A percentile compares a stretch with the other conserved stretches of the same genome.
phyloP scores from a whole-genome alignment of 2,888 invertebrate species.

The Carabus problematicus region DNA sequence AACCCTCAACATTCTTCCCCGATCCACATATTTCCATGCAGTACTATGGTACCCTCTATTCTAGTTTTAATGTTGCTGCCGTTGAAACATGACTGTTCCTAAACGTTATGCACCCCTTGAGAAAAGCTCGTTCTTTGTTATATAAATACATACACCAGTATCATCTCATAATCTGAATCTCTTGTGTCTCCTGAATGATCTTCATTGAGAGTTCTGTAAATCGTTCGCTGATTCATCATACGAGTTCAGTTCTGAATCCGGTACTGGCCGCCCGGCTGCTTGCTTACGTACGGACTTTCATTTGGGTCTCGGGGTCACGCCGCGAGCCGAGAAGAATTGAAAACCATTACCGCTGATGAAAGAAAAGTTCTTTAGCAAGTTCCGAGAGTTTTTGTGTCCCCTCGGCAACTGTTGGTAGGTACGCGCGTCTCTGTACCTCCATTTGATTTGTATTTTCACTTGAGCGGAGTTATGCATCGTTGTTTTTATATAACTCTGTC shows the following conservation, averaged over 20 bases:
- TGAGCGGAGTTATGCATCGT: constrained; percentile 45
- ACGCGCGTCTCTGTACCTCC: constrained; percentile 50
- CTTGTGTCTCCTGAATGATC: too few relatives aligned
- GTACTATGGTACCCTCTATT: background rate
- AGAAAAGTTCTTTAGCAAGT: constrained; percentile 59
- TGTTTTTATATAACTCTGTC: constrained; percentile 39
- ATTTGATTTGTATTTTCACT: constrained; percentile 56
- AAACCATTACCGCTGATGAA: constrained; percentile 61
- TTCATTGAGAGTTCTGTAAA: constrained; percentile 20
- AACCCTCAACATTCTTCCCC: background rate
- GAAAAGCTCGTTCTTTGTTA: too few relatives aligned
- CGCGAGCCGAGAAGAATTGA: constrained; percentile 56
- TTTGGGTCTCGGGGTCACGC: constrained; percentile 46
- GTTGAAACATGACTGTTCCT: too few relatives aligned
- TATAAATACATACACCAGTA: background rate
- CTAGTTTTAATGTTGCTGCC: background rate
- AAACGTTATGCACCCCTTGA: too few relatives aligned
- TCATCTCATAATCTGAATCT: background rate
- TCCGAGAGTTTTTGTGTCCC: constrained; percentile 58
- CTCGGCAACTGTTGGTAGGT: constrained; percentile 43
- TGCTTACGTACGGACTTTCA: constrained; percentile 42
- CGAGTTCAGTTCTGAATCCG: constrained; percentile 36
- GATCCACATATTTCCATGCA: background rate
- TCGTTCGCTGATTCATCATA: constrained; percentile 28
- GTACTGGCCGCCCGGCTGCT: constrained; percentile 44